phyloP scores from a whole-genome alignment of 2,113 vertebrate species.

The Tetrao urogallus region DNA sequence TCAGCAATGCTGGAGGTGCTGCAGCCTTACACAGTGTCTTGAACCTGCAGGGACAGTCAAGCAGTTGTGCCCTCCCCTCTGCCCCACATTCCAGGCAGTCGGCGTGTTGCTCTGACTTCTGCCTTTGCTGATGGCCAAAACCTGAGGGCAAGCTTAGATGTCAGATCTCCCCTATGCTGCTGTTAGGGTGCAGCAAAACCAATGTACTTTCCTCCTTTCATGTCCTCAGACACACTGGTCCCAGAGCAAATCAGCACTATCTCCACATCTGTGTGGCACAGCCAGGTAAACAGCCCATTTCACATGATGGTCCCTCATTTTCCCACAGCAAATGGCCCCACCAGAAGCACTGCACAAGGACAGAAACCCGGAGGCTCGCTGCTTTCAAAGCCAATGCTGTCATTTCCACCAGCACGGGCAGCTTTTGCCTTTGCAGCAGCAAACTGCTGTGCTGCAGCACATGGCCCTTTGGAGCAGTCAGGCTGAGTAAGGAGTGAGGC shows the following conservation, averaged over 20 bases:
- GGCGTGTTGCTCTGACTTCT: fast-evolving
- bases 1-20: neutral
- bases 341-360: neutral
- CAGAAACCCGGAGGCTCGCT: fast-evolving
- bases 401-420: neutral
- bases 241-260: neutral
- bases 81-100: neutral
- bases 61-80: neutral
- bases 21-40: neutral
- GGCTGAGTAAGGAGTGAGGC: neutral
- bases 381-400: neutral
- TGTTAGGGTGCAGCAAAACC: neutral
- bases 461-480: neutral
- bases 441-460: neutral
- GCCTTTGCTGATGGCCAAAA: neutral
- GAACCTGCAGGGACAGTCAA: neutral
- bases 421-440: neutral
- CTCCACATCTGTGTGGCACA: neutral
- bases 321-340: neutral
- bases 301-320: neutral
- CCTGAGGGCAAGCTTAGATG: neutral
- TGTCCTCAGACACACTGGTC: neutral
- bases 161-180: fast-evolving
- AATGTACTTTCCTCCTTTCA: fast-evolving
- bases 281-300: neutral